Evolutionary conservation across 2,888 invertebrate species (phyloP), one percentile per base, ranked within the genome.

Genomic region (Polyommatus iphigenia): DNA sequence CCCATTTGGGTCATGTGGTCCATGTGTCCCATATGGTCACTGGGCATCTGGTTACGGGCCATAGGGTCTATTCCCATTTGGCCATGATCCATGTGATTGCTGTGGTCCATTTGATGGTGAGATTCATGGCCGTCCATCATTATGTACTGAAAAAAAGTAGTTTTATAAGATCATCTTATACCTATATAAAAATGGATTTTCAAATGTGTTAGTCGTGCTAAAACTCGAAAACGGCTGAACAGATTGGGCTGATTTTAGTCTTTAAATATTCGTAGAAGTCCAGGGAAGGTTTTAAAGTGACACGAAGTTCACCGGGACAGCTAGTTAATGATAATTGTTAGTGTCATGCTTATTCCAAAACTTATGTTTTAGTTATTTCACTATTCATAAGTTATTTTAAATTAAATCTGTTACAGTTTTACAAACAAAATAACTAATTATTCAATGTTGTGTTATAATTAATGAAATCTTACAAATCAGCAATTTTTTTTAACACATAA

Each of bases 61-160:
- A 67, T 85, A 7, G 36, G 71, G 7, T 71, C 81, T 77, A 84
- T 84, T 73, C 83, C 81, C 82, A 83, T 83, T 67, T 83, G 82
- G 76, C 41, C 10, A 83, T 80, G 76, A 24, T 15, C 78, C 82
- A 78, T 85, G 85, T 77, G 71, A 29, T 73, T 73, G 62, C 73
- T 73, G 71, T 73, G 72, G 20, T 24, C 81, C 82, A 82, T 82
- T 7, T 83, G 83, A 83, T 87, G 86, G 75, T 85, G 82, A 67
- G 67, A 67, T 67, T 84, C 80, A 81, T 88, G 87, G 76, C 67
- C 29, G 13, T 84, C 85, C 87, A 87, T 86, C 13, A 29, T 29
- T 75, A 71, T 81, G 82, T 79, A 83, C 77, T 80, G 82, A 83
- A 67, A 71, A 71, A 59, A 36, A 62, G 10, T 62, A 62, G 1